phyloP scores from a whole-genome alignment of 2,888 invertebrate species.

The Actias luna region DNA sequence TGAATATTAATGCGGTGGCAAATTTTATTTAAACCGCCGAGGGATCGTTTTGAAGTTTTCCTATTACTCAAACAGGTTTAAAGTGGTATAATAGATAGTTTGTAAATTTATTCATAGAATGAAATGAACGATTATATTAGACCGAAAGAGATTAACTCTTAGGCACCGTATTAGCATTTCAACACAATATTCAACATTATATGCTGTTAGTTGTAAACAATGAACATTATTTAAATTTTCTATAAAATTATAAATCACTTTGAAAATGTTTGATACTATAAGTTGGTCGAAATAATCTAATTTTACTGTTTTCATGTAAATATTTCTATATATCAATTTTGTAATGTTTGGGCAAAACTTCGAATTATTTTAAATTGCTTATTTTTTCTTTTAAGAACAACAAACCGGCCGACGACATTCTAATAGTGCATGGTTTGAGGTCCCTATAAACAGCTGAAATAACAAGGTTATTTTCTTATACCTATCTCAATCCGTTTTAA shows the following conservation, averaged over 20 bases:
- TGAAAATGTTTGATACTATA: background rate
- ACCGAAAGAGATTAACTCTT: conserved; percentile 9
- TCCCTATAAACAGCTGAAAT: no score
- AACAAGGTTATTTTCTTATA: no score
- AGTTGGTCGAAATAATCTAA: background rate
- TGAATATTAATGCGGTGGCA: conserved; percentile 55
- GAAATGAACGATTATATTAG: conserved; percentile 6
- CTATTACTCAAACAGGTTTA: conserved; percentile 29
- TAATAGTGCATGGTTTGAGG: no score
- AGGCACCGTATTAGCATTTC: conserved; percentile 13
- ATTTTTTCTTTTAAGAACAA: no score
- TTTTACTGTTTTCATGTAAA: background rate
- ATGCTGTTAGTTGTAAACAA: background rate
- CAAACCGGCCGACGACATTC: no score
- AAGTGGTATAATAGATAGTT: conserved; percentile 38
- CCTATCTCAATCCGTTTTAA: no score
- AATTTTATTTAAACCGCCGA: conserved; percentile 48
- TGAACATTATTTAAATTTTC: background rate
- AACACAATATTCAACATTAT: background rate
- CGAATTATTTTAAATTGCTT: no score
- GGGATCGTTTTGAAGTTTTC: conserved; percentile 30
- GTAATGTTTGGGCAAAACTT: no score
- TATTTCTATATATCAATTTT: background rate
- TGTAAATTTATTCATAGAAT: conserved; percentile 26
- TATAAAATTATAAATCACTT: background rate